These are phyloP conservation scores for Drosophila merina DNA, from an alignment of 2,888 invertebrate species.

Conservation along the genomic window DNA sequence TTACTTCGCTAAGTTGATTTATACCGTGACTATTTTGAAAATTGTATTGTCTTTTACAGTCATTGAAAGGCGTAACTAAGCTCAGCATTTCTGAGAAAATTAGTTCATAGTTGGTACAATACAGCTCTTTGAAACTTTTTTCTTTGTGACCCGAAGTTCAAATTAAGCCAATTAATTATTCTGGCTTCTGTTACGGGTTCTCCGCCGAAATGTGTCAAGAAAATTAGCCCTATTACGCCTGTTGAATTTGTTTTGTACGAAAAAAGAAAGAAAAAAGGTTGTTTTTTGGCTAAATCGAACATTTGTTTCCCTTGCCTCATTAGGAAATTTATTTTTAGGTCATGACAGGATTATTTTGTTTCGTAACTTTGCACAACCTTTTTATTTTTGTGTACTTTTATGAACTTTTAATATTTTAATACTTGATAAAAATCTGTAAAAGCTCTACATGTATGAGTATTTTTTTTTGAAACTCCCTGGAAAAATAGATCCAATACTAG, in stretches of 20 bases:
- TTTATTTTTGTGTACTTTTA: background rate
- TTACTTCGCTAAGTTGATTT: too few relatives aligned
- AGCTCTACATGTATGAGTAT: too few relatives aligned
- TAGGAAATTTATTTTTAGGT: background rate
- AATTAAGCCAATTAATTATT: slow-evolving; percentile 74
- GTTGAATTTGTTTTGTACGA: slow-evolving; percentile 57
- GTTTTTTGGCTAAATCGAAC: background rate
- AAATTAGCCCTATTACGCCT: slow-evolving; percentile 61
- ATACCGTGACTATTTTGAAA: too few relatives aligned
- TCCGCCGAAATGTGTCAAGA: slow-evolving; percentile 70
- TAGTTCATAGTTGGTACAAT: slow-evolving; percentile 38
- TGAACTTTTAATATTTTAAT: too few relatives aligned
- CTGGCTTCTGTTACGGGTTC: slow-evolving; percentile 49
- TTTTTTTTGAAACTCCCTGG: slow-evolving; percentile 1
- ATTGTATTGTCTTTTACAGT: too few relatives aligned
- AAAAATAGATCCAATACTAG: slow-evolving; percentile 26
- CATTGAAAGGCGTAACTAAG: too few relatives aligned
- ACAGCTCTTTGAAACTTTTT: slow-evolving; percentile 12
- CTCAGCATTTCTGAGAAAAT: too few relatives aligned
- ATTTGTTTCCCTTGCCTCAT: slow-evolving; percentile 2
- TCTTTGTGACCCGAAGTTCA: slow-evolving; percentile 48
- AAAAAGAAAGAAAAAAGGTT: slow-evolving; percentile 4
- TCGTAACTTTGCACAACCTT: background rate
- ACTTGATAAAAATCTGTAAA: too few relatives aligned
- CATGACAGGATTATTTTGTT: background rate